Conservation (phyloP, 1,140 invertebrate species). For the Drosophila arawakana region DNA sequence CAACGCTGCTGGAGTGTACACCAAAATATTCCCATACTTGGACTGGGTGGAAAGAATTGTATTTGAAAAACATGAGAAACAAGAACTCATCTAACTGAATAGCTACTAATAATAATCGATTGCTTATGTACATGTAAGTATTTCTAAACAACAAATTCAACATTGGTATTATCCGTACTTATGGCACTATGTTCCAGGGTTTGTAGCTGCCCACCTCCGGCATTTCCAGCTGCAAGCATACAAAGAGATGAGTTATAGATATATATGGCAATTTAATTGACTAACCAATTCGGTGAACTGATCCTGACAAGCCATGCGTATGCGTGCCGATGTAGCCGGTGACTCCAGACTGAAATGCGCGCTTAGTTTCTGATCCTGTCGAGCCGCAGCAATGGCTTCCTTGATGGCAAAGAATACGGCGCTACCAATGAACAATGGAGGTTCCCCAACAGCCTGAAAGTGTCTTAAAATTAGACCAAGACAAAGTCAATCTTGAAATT, state of each 20-base stretch:
- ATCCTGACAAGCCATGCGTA: conserved; percentile 96
- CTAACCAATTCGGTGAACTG: conserved; percentile 91
- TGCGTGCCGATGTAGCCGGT: conserved; percentile 94
- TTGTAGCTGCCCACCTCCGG: conserved; percentile 85
- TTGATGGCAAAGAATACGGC: conserved; percentile 96
- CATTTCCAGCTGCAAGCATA: conserved; percentile 84
- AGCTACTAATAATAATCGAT: conserved; percentile 3
- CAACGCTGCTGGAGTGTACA: conserved; percentile 86
- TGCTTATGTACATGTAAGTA: conserved; percentile 16
- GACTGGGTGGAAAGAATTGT: conserved; percentile 87
- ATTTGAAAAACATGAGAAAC: conserved; percentile 58
- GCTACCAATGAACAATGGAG: conserved; percentile 95
- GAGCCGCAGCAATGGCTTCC: conserved; percentile 93
- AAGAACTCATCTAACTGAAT: neutral
- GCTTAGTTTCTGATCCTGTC: conserved; percentile 88
- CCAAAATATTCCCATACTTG: conserved; percentile 86
- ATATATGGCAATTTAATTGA: neutral
- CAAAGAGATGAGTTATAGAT: neutral
- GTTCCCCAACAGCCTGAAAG: conserved; percentile 94
- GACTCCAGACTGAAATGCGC: conserved; percentile 90
- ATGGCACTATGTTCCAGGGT: conserved; percentile 87
- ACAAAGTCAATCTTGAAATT: neutral
- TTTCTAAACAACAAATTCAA: conserved; percentile 5
- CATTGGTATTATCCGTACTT: conserved; percentile 7
- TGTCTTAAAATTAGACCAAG: neutral